These are phyloP conservation scores for Salminus brasiliensis DNA, from an alignment of 2,113 vertebrate species.

Conservation along the genomic window DNA sequence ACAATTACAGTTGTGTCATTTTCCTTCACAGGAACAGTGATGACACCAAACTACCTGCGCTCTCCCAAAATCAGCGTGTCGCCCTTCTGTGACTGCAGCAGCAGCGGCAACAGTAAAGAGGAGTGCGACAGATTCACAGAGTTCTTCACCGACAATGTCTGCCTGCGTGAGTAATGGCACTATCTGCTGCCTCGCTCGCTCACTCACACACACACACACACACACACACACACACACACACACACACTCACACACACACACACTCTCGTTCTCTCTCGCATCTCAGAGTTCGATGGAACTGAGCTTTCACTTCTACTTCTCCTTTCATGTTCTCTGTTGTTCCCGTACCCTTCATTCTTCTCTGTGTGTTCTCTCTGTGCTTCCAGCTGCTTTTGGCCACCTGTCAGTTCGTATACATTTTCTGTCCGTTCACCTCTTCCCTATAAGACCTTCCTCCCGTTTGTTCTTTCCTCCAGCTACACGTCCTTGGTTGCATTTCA, in stretches of 20 bases:
- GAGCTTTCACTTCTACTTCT: neutral
- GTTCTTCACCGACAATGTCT: constrained; percentile 91
- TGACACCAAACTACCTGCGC: constrained; percentile 96
- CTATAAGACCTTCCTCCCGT: neutral
- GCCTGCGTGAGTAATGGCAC: constrained; percentile 86
- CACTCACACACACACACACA: no score
- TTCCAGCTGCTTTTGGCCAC: constrained; percentile 1
- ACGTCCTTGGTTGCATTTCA: neutral
- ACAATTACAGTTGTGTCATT: neutral
- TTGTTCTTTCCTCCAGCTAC: constrained; percentile 14
- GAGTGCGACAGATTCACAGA: constrained; percentile 88
- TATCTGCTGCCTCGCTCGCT: neutral
- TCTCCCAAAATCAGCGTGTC: constrained; percentile 87
- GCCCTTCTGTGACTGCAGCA: constrained; percentile 94
- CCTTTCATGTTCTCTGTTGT: neutral
- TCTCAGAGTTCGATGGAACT: neutral
- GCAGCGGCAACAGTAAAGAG: constrained; percentile 89
- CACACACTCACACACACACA: no score
- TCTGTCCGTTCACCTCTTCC: neutral
- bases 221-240: no score
- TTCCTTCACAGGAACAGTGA: constrained; percentile 85
- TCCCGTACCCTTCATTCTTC: neutral
- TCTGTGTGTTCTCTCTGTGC: neutral
- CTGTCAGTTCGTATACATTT: constrained; percentile 17
- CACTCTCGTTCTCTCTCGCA: neutral